Conservation (phyloP, 2,113 vertebrate species). For the Dipodomys merriami region DNA sequence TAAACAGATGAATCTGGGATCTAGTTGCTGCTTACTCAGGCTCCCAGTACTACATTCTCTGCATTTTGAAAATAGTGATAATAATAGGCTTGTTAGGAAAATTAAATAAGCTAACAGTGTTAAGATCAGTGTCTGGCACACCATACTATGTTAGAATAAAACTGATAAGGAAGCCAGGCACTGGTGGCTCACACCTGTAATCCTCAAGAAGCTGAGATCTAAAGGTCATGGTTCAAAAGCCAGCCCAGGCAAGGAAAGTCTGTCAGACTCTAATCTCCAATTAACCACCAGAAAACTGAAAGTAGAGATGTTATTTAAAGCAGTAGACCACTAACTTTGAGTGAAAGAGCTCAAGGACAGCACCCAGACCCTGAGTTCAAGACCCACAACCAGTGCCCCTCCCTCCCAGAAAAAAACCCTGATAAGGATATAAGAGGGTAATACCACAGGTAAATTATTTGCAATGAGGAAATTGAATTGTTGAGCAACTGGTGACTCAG, state of each 20-base stretch:
- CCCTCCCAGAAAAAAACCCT: no score
- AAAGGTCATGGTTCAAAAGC: no score
- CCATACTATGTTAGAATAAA: not conserved
- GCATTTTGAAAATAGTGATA: not conserved
- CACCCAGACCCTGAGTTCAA: no score
- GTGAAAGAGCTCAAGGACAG: no score
- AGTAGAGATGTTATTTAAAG: no score
- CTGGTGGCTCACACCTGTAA: no score
- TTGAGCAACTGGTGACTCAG: not conserved
- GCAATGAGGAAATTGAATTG: conserved; percentile 3
- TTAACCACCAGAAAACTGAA: no score
- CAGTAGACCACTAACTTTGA: no score
- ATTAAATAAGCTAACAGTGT: conserved; percentile 26
- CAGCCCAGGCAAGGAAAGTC: no score
- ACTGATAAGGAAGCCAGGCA: not conserved
- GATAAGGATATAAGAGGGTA: not conserved
- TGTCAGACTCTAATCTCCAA: no score
- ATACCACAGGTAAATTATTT: not conserved
- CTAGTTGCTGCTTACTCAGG: not conserved
- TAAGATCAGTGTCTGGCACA: not conserved
- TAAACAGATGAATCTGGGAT: not conserved
- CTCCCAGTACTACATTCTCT: not conserved
- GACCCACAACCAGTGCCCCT: no score
- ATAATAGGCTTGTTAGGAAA: not conserved
- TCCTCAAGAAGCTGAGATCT: no score